phyloP scores from a whole-genome alignment of 2,113 vertebrate genomes.

The Cyanoramphus novaezelandiae region DNA sequence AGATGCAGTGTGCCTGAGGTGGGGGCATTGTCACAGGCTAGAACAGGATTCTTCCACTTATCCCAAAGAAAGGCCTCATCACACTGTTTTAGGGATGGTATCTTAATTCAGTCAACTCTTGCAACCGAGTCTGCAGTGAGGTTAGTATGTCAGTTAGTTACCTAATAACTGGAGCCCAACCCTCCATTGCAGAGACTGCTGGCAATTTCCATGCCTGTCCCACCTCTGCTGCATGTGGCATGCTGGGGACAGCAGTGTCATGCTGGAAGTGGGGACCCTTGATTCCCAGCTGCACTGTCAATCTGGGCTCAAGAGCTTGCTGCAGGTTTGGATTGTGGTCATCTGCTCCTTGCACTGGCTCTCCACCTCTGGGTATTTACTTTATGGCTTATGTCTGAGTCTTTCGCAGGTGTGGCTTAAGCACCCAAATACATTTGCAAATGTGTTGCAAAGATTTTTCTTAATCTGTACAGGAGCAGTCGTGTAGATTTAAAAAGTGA shows the following conservation, averaged over 20 bases:
- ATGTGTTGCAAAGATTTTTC: background rate
- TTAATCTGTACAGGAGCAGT: background rate
- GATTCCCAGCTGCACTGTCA: accelerated
- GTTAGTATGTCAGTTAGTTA: background rate
- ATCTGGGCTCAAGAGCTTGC: background rate
- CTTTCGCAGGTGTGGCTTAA: background rate
- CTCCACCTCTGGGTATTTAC: accelerated
- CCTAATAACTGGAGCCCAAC: background rate
- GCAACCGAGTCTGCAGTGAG: background rate
- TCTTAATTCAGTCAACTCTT: background rate
- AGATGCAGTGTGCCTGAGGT: background rate
- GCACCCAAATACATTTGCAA: background rate
- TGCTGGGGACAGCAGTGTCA: accelerated
- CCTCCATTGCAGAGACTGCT: background rate
- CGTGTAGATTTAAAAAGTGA: background rate
- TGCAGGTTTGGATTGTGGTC: background rate
- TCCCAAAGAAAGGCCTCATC: background rate
- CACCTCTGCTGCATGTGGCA: accelerated
- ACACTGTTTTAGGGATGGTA: accelerated
- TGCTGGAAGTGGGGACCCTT: background rate
- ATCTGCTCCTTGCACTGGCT: background rate
- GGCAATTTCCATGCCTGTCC: background rate
- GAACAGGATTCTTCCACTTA: background rate
- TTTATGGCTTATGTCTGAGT: background rate
- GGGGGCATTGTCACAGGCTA: background rate